These are phyloP conservation scores for Nomia melanderi DNA, from an alignment of 1,140 invertebrate species.

Conservation along the genomic window DNA sequence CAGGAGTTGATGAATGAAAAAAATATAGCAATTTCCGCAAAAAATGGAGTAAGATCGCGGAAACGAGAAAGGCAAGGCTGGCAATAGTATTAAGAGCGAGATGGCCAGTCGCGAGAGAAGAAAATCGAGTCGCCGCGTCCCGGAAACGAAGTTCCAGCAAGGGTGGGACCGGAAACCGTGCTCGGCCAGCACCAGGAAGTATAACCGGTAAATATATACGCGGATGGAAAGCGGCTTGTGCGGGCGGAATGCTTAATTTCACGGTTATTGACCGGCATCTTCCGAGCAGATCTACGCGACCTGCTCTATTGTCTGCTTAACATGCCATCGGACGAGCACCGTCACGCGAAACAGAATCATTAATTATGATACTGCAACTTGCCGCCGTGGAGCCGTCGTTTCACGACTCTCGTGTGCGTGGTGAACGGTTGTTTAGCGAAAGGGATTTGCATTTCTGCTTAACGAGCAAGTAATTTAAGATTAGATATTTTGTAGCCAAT, in stretches of 20 bases:
- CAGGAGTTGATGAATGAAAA: too few relatives aligned
- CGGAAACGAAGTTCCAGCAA: constrained; percentile 56
- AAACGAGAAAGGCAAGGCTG: not conserved
- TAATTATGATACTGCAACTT: constrained; percentile 31
- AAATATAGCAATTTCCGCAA: too few relatives aligned
- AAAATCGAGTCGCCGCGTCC: constrained; percentile 28
- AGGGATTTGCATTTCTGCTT: too few relatives aligned
- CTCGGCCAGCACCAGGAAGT: constrained; percentile 64
- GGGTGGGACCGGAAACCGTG: constrained; percentile 62
- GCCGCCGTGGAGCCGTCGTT: not conserved
- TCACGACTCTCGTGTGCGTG: not conserved
- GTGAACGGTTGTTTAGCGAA: not conserved
- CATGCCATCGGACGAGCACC: constrained; percentile 20
- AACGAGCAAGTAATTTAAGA: too few relatives aligned
- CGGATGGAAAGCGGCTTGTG: constrained; percentile 58
- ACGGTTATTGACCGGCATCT: constrained; percentile 62
- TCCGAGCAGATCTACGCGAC: constrained; percentile 51
- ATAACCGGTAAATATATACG: constrained; percentile 65
- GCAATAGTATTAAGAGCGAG: not conserved
- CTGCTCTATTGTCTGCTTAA: constrained; percentile 48
- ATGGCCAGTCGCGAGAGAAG: not conserved
- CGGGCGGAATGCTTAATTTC: constrained; percentile 63
- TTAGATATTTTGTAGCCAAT: too few relatives aligned
- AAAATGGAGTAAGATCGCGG: too few relatives aligned
- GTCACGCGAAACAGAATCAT: constrained; percentile 28